A percentile compares a stretch with the other conserved stretches of the same genome.
phyloP scores from a whole-genome alignment of 2,888 invertebrate genomes.

The Lochmaea crataegi region DNA sequence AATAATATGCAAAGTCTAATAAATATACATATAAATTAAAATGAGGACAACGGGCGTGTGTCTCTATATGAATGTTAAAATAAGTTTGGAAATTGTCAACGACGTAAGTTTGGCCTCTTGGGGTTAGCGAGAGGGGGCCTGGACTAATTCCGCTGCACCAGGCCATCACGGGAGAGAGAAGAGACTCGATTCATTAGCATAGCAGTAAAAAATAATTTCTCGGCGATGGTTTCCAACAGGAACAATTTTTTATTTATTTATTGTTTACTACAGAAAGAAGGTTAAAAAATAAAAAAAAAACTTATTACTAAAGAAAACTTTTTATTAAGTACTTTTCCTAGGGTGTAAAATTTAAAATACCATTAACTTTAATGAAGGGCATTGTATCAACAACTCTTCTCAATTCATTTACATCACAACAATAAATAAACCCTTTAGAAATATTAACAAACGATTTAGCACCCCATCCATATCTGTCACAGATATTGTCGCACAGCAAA shows the following conservation, averaged over 20 bases:
- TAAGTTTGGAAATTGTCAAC: constrained; percentile 69
- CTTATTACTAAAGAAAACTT: too few relatives aligned
- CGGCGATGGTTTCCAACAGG: constrained; percentile 8
- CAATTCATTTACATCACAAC: constrained; percentile 62
- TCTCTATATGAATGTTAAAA: constrained; percentile 69
- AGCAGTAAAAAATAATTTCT: constrained; percentile 58
- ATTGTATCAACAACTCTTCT: constrained; percentile 37
- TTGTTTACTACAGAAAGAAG: too few relatives aligned
- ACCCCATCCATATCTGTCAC: constrained; percentile 59
- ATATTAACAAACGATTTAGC: constrained; percentile 51
- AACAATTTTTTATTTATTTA: neutral
- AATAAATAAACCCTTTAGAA: constrained; percentile 61
- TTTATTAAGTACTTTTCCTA: neutral
- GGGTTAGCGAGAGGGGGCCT: constrained; percentile 56
- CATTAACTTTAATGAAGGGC: constrained; percentile 50
- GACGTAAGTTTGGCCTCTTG: constrained; percentile 66
- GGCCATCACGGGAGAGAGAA: constrained; percentile 58
- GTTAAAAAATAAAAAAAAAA: too few relatives aligned
- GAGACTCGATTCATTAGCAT: constrained; percentile 63
- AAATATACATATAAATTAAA: constrained; percentile 67
- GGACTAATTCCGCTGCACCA: constrained; percentile 61
- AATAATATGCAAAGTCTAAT: constrained; percentile 60
- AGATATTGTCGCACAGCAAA: constrained; percentile 61
- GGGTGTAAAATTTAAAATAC: constrained; percentile 29
- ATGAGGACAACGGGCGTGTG: constrained; percentile 58